Evolutionary conservation across 2,797 vertebrate species (phyloP).

Genomic region (Ctenopoma kingsleyae): DNA sequence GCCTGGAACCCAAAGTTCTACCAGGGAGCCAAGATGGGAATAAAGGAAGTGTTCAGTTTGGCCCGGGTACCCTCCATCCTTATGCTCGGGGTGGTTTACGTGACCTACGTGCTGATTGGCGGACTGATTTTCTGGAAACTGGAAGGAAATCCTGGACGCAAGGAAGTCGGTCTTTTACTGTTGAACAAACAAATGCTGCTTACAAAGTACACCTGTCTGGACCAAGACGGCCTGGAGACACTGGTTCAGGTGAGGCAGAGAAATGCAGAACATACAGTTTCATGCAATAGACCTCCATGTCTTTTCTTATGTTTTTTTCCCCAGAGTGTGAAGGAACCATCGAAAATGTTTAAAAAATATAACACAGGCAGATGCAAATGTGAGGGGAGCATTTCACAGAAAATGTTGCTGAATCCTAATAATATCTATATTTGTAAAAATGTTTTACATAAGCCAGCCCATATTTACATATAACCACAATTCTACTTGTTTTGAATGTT

Average conservation of each 20-base stretch:
- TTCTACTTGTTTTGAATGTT: not conserved
- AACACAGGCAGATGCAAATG: not conserved
- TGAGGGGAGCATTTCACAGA: not conserved
- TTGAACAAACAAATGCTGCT: conserved; percentile 62
- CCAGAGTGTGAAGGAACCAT: too few relatives aligned
- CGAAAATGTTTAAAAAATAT: not conserved
- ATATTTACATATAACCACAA: conserved; percentile 18
- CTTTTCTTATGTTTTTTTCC: not conserved
- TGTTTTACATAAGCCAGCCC: not conserved
- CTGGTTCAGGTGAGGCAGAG: conserved; percentile 77
- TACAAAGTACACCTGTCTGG: conserved; percentile 74
- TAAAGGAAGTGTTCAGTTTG: conserved; percentile 56
- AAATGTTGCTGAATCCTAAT: not conserved
- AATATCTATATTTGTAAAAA: not conserved
- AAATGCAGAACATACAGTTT: not conserved
- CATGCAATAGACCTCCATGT: not conserved
- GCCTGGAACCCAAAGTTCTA: not conserved
- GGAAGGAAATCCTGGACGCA: conserved; percentile 74
- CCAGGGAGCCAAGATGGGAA: conserved; percentile 39
- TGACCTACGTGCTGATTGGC: conserved; percentile 82
- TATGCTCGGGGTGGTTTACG: conserved; percentile 76
- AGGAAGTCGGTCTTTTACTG: conserved; percentile 56
- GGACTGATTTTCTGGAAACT: conserved; percentile 84
- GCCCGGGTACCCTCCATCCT: conserved; percentile 78
- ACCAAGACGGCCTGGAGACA: conserved; percentile 68